Evolutionary conservation across 1,140 invertebrate genomes (phyloP), one percentile per base, ranked within the genome.

Genomic region (Hylaeus volcanicus): DNA sequence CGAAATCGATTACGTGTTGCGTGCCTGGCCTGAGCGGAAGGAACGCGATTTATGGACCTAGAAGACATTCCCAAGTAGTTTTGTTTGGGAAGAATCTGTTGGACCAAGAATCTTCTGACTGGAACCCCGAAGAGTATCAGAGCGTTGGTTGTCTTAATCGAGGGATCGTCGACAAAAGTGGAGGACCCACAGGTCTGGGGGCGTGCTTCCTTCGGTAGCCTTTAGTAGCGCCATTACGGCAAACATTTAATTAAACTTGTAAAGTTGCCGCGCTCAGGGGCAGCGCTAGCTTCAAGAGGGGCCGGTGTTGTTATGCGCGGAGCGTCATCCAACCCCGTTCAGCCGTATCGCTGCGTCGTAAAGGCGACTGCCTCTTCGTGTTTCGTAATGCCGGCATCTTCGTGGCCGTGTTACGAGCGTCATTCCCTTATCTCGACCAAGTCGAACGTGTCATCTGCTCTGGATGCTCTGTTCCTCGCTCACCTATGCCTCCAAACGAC

Each of bases 361-460:
- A 91, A 92, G 80, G 88, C 86, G 89, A 90, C 84, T 89, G 84
- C 88, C 87, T 85, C 86, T 86, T 87, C 87, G 88, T 90, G 89
- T 91, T 92, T 91, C 88, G 88, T 92, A 91, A 92, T 90, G 88
- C 88, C 81, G 88, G 90, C 91, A 92, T 92, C 92, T 92, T 92
- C 87, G 89, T 88, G 87, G 85, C 88, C 91, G 89, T 90, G 90
- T 92, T 91, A 92, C 88, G 89, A 89, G 79, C 81, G 69, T 86
- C 91, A 89, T 92, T 91, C 89, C 89, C 91, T 92, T 93, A 92
- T 92, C 91, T 87, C 74, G 37, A 70, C 14, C 71, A 81, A 87
- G 79, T 88, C 88, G 90, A 84, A 93, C 91, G 91, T 92, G 91
- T 93, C 92, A 92, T 93, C 92, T 93, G 91, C 89, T 92, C 0